Evolutionary conservation across 2,888 invertebrate species (phyloP).

Genomic region (Eristalis intricaria): DNA sequence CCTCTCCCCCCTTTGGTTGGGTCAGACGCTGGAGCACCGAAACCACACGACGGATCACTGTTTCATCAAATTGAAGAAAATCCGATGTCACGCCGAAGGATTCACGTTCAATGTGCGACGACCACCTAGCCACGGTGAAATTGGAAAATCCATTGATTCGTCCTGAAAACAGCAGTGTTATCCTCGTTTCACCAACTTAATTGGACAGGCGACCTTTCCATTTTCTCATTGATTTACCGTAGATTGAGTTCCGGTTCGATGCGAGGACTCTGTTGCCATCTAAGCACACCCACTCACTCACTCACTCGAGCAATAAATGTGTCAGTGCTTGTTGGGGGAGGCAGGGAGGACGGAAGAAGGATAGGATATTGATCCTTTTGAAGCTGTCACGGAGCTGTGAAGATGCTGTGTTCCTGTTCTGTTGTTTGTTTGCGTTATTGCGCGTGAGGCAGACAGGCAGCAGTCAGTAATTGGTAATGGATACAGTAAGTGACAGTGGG

Average conservation of each 20-base stretch:
- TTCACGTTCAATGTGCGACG: neutral
- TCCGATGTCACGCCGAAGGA: constrained; percentile 46
- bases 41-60: neutral
- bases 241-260: constrained; percentile 58
- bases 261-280: constrained; percentile 9
- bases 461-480: constrained; percentile 45
- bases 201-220: constrained; percentile 67
- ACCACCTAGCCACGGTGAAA: constrained; percentile 26
- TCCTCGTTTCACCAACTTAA: constrained; percentile 62
- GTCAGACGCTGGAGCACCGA: constrained; percentile 34
- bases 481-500: constrained; percentile 21
- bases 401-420: constrained; percentile 12
- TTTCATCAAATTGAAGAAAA: constrained; percentile 30
- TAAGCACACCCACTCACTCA: neutral
- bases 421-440: constrained; percentile 4
- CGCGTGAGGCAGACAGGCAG: neutral
- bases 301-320: constrained; percentile 25
- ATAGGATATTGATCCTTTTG: constrained; percentile 31
- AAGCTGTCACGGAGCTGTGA: constrained; percentile 38
- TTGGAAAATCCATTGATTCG: constrained; percentile 61
- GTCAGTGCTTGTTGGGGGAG: neutral
- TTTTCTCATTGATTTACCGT: constrained; percentile 64
- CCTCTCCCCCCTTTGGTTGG: too few species aligned
- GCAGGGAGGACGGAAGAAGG: neutral
- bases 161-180: constrained; percentile 51